Evolutionary conservation across 2,797 vertebrate genomes (phyloP), one percentile per base, ranked within the genome.

Genomic region (Megaceryle alcyon): DNA sequence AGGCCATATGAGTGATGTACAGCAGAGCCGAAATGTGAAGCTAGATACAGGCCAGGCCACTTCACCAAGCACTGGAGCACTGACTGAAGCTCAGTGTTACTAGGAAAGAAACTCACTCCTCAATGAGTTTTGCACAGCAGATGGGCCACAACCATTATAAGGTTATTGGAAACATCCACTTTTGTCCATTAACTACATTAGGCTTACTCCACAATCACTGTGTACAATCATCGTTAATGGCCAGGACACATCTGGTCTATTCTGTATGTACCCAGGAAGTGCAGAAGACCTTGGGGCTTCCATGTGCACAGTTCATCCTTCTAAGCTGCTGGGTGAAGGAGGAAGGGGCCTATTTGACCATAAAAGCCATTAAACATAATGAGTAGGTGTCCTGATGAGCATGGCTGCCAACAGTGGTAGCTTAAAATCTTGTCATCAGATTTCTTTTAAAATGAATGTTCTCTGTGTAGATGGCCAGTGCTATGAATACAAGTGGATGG

Each of bases 401-500:
- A 44, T 70, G 20, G 14, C 48, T 91, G 60, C 54, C 19, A 5
- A 49, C 19, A 5, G 1, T 33, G 28, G n/a, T 26, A 41, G 10
- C 37, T 29, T 69, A 33, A 86, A 70, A 29, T 28, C 22, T 73
- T 57, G 13, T n/a, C 20, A 61, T 41, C 15, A 9, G 0, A 72
- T 59, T 19, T 66, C 39, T 76, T 80, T 65, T 81, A 33, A 44
- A 39, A 22, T 5, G 3, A 19, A 77, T 92, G n/a, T 92, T 94
- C 35, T 95, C 71, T 80, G 28, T 95, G 56, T 96, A 99, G 99
- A 98, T 84, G 99, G 99, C 3, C 99, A 99, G 70, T 99, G 99
- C 87, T 99, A 98, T 25, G 98, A 99, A 71, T 99, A 99, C 96
- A 99, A 98, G 82, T 99, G 99, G 99, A 97, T 99, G 98, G 98